Evolutionary conservation across 37 sponge, comb jelly and placozoan genomes (phyloP).

Genomic region (Cliona cf. orientalis): DNA sequence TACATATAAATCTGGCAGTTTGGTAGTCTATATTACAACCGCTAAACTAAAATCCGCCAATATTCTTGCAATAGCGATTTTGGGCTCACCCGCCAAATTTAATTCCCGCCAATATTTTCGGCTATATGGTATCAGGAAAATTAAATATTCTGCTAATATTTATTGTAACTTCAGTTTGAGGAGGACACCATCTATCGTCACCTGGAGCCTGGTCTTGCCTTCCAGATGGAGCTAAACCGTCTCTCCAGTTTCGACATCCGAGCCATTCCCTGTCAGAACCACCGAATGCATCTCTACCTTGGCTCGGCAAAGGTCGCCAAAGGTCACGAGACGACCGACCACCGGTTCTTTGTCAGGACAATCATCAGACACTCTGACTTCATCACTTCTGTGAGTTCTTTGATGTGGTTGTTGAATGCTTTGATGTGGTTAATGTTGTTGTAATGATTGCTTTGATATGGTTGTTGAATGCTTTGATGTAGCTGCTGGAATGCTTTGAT

Average conservation of each 20-base stretch:
- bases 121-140: not conserved
- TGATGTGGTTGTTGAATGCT: not conserved
- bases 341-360: conserved; percentile 91
- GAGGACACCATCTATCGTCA: conserved; percentile 98
- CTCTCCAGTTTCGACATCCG: conserved; percentile 90
- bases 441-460: not conserved
- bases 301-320: conserved; percentile 87
- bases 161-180: conserved; percentile 61
- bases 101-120: no score
- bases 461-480: not conserved
- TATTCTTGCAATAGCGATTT: no score
- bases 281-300: conserved; percentile 92
- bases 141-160: not conserved
- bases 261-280: conserved; percentile 84
- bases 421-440: not conserved
- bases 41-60: no score
- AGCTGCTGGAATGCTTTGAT: not conserved
- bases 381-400: conserved; percentile 62
- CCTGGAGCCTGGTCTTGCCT: conserved; percentile 96
- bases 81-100: no score
- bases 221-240: conserved; percentile 94
- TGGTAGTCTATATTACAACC: no score
- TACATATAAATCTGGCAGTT: no score
- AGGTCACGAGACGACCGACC: conserved; percentile 80
- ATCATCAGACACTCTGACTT: conserved; percentile 96